These are phyloP conservation scores for Argyra leucocephala DNA, from an alignment of 2,888 invertebrate species.

Conservation along the genomic window DNA sequence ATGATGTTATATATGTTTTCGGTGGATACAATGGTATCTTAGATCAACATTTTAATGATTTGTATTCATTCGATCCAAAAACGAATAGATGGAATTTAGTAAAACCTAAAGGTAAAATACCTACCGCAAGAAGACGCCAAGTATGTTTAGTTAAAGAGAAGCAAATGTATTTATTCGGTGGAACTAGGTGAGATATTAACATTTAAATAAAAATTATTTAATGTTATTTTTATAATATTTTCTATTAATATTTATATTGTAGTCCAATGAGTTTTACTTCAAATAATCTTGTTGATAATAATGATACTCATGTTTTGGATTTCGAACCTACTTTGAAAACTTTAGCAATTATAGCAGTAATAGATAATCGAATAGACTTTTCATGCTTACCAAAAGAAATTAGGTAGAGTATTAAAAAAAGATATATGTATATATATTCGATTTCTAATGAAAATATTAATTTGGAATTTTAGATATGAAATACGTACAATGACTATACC, in stretches of 20 bases:
- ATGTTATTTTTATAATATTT: not conserved
- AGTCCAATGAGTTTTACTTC: not conserved
- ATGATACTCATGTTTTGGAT: constrained; percentile 74
- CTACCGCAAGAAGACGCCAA: constrained; percentile 62
- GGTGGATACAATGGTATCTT: constrained; percentile 77
- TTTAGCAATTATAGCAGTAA: constrained; percentile 56
- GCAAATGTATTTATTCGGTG: constrained; percentile 77
- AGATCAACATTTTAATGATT: constrained; percentile 73
- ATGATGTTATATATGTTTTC: constrained; percentile 73
- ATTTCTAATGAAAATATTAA: not conserved
- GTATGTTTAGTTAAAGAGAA: constrained; percentile 67
- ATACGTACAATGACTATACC: constrained; percentile 60
- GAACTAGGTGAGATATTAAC: constrained; percentile 59
- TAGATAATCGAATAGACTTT: constrained; percentile 56
- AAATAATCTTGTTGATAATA: constrained; percentile 57
- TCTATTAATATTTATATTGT: not conserved
- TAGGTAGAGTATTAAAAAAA: constrained; percentile 42
- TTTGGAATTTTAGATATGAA: constrained; percentile 48
- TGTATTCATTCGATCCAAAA: constrained; percentile 61
- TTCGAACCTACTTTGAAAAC: constrained; percentile 67
- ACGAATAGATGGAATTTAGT: constrained; percentile 54
- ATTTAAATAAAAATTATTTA: not conserved
- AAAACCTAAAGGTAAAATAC: constrained; percentile 50
- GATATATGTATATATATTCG: too few species aligned
- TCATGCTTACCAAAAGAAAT: constrained; percentile 55